A percentile compares a stretch with the other conserved stretches of the same genome.
phyloP scores from a whole-genome alignment of 2,888 invertebrate species.

The Drosophila nigricruria region DNA sequence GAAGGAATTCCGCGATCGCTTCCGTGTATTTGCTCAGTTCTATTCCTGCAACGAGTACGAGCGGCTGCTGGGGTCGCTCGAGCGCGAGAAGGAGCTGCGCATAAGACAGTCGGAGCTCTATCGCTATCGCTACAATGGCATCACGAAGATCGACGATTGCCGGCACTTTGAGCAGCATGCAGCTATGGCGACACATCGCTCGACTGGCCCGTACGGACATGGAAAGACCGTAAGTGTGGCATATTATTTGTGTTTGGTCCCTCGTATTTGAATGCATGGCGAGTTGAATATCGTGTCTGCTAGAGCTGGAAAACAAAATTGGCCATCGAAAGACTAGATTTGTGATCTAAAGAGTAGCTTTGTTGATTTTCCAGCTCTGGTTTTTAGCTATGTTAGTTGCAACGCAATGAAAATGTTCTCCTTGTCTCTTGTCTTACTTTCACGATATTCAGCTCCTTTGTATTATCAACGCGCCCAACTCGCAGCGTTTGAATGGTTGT shows the following conservation, averaged over 20 bases:
- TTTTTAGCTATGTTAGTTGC: conserved; percentile 38
- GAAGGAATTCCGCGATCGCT: conserved; percentile 90
- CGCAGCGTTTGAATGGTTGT: conserved; percentile 86
- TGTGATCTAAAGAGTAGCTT: conserved; percentile 5
- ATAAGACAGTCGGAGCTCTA: conserved; percentile 92
- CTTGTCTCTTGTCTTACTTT: conserved; percentile 74
- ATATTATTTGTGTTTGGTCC: conserved; percentile 16
- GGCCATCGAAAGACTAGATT: not conserved
- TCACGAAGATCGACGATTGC: conserved; percentile 93
- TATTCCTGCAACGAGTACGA: conserved; percentile 94
- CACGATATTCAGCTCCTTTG: conserved; percentile 86
- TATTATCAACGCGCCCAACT: conserved; percentile 86
- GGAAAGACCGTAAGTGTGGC: conserved; percentile 84
- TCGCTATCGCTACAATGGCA: conserved; percentile 94
- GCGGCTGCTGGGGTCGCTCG: conserved; percentile 91
- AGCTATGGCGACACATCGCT: conserved; percentile 87
- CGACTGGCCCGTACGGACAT: conserved; percentile 85
- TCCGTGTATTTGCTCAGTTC: conserved; percentile 95
- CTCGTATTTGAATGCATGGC: conserved; percentile 81
- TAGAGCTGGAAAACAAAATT: conserved; percentile 48
- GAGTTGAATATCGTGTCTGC: conserved; percentile 85
- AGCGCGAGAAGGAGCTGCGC: conserved; percentile 94
- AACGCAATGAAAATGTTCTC: conserved; percentile 50
- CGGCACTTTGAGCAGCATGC: conserved; percentile 94
- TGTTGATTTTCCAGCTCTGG: conserved; percentile 42